These are phyloP conservation scores for Salminus brasiliensis DNA, from an alignment of 2,113 vertebrate species.

Conservation along the genomic window DNA sequence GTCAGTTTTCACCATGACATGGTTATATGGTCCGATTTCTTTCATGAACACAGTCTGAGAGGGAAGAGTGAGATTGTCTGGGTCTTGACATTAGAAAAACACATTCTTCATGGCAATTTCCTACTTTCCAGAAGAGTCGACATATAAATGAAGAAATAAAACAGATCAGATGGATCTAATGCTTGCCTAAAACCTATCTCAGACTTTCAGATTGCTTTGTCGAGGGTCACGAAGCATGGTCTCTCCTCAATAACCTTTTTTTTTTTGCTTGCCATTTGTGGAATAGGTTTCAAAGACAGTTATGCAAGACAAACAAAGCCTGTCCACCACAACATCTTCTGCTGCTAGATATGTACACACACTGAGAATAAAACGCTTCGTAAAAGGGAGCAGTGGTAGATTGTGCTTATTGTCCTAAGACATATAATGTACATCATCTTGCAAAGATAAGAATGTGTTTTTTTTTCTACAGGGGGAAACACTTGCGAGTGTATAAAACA, in stretches of 20 bases:
- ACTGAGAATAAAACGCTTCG: background rate
- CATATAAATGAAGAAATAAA: background rate
- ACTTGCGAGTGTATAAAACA: too few relatives aligned
- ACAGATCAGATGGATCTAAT: background rate
- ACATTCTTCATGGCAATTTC: background rate
- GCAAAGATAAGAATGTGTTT: background rate
- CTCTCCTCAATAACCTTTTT: background rate
- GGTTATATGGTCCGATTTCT: background rate
- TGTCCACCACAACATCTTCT: background rate
- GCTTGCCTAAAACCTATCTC: background rate
- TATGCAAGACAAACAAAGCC: background rate
- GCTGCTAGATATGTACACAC: background rate
- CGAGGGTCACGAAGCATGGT: background rate
- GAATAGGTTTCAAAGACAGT: background rate
- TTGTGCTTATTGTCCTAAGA: background rate
- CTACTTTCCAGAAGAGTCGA: background rate
- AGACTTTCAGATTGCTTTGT: background rate
- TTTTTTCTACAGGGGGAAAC: background rate
- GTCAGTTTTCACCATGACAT: background rate
- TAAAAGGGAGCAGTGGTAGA: background rate
- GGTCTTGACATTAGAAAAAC: conserved; percentile 16
- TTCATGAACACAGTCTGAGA: background rate
- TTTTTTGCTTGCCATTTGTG: background rate
- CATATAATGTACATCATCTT: too few relatives aligned
- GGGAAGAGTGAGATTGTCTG: conserved; percentile 16